These are phyloP conservation scores for Tiaroga cobitis DNA, from an alignment of 2,797 vertebrate species.

Conservation along the genomic window DNA sequence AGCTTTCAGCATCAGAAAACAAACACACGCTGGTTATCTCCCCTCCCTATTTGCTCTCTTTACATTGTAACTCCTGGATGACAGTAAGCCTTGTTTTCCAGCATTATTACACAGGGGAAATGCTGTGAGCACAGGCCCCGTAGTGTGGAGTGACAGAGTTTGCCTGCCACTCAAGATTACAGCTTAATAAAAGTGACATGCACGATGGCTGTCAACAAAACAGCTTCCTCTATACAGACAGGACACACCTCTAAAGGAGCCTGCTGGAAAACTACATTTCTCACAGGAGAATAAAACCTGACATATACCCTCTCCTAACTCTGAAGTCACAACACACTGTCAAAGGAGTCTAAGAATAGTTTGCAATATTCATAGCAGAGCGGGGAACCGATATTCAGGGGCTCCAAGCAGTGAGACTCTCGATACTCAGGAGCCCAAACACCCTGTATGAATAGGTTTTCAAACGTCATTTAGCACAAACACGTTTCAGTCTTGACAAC, in stretches of 20 bases:
- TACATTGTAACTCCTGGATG: constrained; percentile 37
- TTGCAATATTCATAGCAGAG: constrained; percentile 4
- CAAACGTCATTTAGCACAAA: neutral
- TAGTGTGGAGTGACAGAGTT: constrained; percentile 42
- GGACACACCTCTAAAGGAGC: constrained; percentile 52
- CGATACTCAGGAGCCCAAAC: neutral
- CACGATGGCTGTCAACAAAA: constrained; percentile 51
- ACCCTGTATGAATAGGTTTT: neutral
- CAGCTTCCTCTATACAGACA: constrained; percentile 43
- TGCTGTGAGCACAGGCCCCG: neutral
- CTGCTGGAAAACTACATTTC: constrained; percentile 11
- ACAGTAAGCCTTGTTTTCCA: constrained; percentile 36
- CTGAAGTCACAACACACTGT: neutral
- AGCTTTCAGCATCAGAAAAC: constrained; percentile 6
- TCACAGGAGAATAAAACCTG: constrained; percentile 12
- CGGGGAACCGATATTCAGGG: neutral
- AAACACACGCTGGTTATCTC: constrained; percentile 31
- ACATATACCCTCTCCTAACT: constrained; percentile 5
- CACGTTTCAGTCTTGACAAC: neutral
- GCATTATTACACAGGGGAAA: constrained; percentile 31
- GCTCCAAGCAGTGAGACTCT: neutral
- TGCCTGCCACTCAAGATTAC: constrained; percentile 49
- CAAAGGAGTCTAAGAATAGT: neutral
- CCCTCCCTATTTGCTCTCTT: constrained; percentile 21
- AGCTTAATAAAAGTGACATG: constrained; percentile 55